Evolutionary conservation across 2,113 vertebrate genomes (phyloP).

Genomic region (Stictonetta naevosa): DNA sequence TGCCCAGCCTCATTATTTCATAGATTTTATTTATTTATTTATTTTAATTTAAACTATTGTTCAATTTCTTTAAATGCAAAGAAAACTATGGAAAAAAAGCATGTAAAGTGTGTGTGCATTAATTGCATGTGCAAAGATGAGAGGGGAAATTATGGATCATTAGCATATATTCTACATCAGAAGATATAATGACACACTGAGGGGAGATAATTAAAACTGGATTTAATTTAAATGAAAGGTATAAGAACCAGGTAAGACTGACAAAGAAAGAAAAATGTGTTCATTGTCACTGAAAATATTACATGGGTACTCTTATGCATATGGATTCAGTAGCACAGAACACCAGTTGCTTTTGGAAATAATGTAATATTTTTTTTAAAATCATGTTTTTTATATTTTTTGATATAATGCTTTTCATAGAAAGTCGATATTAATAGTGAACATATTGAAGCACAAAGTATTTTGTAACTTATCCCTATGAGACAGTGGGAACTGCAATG

Average conservation of each 20-base stretch:
- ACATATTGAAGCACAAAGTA: background rate
- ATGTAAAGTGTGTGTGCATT: background rate
- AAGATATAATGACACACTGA: background rate
- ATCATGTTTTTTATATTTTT: background rate
- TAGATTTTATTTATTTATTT: background rate
- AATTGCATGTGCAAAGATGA: background rate
- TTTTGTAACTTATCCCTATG: background rate
- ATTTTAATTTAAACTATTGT: background rate
- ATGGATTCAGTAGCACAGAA: background rate
- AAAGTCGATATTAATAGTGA: background rate
- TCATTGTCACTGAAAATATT: background rate
- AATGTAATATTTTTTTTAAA: background rate
- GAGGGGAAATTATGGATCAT: background rate
- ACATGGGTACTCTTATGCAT: background rate
- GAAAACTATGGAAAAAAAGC: background rate
- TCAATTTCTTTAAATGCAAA: background rate
- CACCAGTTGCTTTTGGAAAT: background rate
- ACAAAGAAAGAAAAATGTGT: background rate
- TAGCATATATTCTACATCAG: conserved; percentile 2
- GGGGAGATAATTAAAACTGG: conserved; percentile 1
- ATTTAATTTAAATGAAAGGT: conserved; percentile 28
- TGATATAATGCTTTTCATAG: background rate
- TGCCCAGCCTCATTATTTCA: background rate
- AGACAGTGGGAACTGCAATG: background rate
- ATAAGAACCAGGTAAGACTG: background rate